Percentiles rank a stretch among this genome's conserved stretches.
These are phyloP conservation scores for Ennomos erosarius DNA, from an alignment of 2,888 invertebrate species.

Conservation along the genomic window DNA sequence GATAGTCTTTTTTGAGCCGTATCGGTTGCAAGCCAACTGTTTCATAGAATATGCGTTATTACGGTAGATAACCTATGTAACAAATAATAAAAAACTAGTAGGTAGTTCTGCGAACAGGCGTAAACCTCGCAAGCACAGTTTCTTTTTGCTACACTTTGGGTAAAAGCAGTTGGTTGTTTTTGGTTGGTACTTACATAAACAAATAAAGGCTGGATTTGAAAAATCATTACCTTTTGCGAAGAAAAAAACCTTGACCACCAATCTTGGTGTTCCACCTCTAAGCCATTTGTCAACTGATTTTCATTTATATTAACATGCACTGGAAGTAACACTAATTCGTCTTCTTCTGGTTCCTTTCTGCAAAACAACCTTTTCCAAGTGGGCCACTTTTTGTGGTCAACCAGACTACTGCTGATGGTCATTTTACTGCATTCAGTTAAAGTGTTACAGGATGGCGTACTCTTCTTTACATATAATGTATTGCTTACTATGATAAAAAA, in stretches of 20 bases:
- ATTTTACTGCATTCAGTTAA: conserved; percentile 24
- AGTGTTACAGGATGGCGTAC: conserved; percentile 12
- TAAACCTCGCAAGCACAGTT: too few relatives aligned
- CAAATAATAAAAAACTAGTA: too few relatives aligned
- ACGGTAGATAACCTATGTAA: too few relatives aligned
- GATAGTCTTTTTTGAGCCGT: too few relatives aligned
- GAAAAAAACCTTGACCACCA: conserved; percentile 71
- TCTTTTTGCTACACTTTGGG: too few relatives aligned
- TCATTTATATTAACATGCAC: conserved; percentile 44
- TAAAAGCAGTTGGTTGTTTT: too few relatives aligned
- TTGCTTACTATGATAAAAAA: conserved; percentile 43
- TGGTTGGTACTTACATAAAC: too few relatives aligned
- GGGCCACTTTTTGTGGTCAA: conserved; percentile 43
- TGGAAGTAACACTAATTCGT: conserved; percentile 64
- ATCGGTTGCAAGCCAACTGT: too few relatives aligned
- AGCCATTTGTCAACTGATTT: conserved; percentile 30
- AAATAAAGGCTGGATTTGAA: too few relatives aligned
- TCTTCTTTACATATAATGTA: conserved; percentile 45
- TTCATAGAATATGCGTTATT: too few relatives aligned
- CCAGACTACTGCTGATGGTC: conserved; percentile 24
- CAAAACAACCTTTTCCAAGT: conserved; percentile 55
- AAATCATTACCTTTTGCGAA: conserved; percentile 50
- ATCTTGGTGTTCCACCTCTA: conserved; percentile 46
- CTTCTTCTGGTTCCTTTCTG: conserved; percentile 53
- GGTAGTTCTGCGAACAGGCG: too few relatives aligned